Evolutionary conservation across 1,140 invertebrate genomes (phyloP).

Genomic region (Orchesella cincta): DNA sequence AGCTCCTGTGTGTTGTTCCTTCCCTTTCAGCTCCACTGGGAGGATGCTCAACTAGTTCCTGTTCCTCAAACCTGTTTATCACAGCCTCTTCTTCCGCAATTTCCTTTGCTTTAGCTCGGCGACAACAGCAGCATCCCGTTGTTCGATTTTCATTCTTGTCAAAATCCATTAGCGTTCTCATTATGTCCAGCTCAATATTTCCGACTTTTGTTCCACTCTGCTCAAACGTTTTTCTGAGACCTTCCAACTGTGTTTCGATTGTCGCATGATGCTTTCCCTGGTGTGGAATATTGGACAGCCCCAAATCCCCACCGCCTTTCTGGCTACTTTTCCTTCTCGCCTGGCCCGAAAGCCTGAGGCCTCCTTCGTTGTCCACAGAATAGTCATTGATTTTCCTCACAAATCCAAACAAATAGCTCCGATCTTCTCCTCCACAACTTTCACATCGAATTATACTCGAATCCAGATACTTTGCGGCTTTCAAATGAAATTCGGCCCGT

Average conservation of each 20-base stretch:
- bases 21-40: background rate
- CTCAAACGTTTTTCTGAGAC: slow-evolving; percentile 25
- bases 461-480: slow-evolving; percentile 46
- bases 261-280: too few species aligned
- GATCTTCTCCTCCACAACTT: slow-evolving; percentile 39
- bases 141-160: background rate
- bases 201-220: slow-evolving; percentile 28
- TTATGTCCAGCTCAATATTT: slow-evolving; percentile 38
- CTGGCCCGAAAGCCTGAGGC: background rate
- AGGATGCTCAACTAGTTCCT: background rate
- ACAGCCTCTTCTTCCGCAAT: background rate
- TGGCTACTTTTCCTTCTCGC: too few species aligned
- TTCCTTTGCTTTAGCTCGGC: background rate
- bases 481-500: slow-evolving; percentile 43
- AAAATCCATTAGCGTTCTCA: slow-evolving; percentile 23
- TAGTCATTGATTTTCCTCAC: slow-evolving; percentile 15
- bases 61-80: background rate
- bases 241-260: slow-evolving; percentile 31
- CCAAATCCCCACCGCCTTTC: background rate
- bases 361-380: slow-evolving; percentile 9
- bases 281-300: too few species aligned
- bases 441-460: slow-evolving; percentile 32
- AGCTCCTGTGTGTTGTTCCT: background rate
- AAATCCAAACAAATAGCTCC: slow-evolving; percentile 43
- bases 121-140: background rate